Percentiles rank a stretch among this genome's conserved stretches.
Evolutionary conservation across 2,797 vertebrate genomes (phyloP).

Genomic region (Corythornis leucogaster): DNA sequence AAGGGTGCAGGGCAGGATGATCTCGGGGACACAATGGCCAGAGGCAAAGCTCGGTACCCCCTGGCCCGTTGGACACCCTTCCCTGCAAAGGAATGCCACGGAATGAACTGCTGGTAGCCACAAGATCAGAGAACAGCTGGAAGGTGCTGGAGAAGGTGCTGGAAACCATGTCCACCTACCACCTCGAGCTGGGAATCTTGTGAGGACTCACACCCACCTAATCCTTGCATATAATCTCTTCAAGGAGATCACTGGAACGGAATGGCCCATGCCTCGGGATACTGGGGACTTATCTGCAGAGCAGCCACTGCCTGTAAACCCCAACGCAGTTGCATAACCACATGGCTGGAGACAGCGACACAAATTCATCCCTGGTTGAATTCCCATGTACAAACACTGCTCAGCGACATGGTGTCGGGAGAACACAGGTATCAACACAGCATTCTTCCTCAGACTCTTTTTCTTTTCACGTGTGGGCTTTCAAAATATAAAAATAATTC

Average conservation of each 20-base stretch:
- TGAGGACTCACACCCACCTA: background rate
- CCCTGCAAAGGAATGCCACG: background rate
- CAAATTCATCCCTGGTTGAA: background rate
- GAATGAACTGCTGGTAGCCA: background rate
- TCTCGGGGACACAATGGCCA: background rate
- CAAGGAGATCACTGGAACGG: background rate
- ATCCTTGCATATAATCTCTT: background rate
- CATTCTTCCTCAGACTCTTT: background rate
- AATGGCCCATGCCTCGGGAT: background rate
- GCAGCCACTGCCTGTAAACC: constrained; percentile 13
- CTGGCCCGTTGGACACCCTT: background rate
- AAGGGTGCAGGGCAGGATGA: background rate
- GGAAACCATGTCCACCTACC: background rate
- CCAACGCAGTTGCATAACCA: constrained; percentile 19
- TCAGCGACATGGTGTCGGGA: background rate
- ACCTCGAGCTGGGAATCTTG: background rate
- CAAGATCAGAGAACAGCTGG: background rate
- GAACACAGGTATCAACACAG: background rate
- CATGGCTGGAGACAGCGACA: background rate
- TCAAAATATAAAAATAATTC: background rate
- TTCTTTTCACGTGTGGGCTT: background rate
- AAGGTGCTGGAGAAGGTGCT: background rate
- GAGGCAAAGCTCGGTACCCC: background rate
- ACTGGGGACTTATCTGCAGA: background rate
- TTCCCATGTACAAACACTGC: background rate